Conservation (phyloP, 2,113 vertebrate species). For the Pelecanoides urinatrix region DNA sequence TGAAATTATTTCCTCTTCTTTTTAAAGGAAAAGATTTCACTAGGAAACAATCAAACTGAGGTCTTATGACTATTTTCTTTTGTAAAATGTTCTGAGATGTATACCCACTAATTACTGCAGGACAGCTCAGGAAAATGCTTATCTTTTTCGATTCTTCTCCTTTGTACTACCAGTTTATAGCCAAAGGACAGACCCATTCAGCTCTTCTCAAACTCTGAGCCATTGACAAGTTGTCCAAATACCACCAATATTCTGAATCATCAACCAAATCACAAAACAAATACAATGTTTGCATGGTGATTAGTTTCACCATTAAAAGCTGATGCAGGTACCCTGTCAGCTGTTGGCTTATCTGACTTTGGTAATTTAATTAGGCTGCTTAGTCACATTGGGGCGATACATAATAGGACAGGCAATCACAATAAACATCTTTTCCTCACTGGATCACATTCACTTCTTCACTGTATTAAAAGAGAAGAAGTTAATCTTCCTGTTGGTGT, state of each 20-base stretch:
- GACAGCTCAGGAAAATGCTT: neutral
- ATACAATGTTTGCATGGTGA: neutral
- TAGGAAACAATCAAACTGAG: neutral
- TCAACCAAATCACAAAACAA: neutral
- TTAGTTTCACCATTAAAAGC: neutral
- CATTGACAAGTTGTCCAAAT: neutral
- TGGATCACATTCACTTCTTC: neutral
- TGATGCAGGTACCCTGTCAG: neutral
- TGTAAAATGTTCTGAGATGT: neutral
- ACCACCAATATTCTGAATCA: neutral
- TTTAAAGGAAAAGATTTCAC: neutral
- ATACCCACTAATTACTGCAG: neutral
- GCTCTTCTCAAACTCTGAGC: neutral
- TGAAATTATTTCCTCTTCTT: neutral
- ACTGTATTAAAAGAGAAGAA: neutral
- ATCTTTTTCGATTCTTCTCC: neutral
- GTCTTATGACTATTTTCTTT: neutral
- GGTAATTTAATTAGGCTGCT: neutral
- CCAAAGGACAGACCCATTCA: neutral
- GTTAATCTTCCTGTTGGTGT: neutral
- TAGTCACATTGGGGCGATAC: neutral
- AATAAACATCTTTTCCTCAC: neutral
- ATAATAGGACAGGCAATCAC: neutral
- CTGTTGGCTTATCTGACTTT: neutral
- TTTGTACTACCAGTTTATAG: neutral